Conservation (phyloP, 1,140 invertebrate genomes). For the Spodoptera frugiperda region DNA sequence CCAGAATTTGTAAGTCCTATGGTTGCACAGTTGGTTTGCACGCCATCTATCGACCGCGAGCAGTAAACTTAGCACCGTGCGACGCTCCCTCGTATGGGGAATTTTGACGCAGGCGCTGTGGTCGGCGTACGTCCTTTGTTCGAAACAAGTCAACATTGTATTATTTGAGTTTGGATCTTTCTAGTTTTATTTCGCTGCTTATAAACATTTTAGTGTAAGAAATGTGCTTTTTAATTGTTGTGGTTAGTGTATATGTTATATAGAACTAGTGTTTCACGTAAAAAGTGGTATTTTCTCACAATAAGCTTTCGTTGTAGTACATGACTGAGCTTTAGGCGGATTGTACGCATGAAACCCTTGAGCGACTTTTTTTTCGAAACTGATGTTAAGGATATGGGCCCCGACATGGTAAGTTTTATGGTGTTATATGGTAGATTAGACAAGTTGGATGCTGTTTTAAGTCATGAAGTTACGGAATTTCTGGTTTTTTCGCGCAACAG, state of each 20-base stretch:
- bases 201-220: conserved; percentile 72
- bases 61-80: conserved; percentile 61
- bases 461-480: conserved; percentile 74
- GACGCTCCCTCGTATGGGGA: conserved; percentile 76
- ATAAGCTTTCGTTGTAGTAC: conserved; percentile 77
- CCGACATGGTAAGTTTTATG: conserved; percentile 89
- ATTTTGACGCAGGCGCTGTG: conserved; percentile 83
- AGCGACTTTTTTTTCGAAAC: conserved; percentile 89
- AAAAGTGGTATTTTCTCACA: conserved; percentile 56
- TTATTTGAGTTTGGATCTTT: conserved; percentile 76
- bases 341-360: conserved; percentile 90
- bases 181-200: conserved; percentile 67
- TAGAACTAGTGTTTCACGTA: conserved; percentile 59
- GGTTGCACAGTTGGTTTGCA: conserved; percentile 51
- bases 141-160: conserved; percentile 86
- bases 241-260: conserved; percentile 62
- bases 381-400: conserved; percentile 92
- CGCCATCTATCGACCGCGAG: conserved; percentile 74
- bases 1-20: conserved; percentile 36
- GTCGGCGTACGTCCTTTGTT: conserved; percentile 85
- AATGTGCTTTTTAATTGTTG: conserved; percentile 70
- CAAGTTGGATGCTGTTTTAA: conserved; percentile 69
- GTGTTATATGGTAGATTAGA: conserved; percentile 61
- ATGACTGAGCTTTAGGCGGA: conserved; percentile 80
- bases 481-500: conserved; percentile 77